Conservation (phyloP, 2,797 vertebrate genomes). For the Eospalax fontanierii region DNA sequence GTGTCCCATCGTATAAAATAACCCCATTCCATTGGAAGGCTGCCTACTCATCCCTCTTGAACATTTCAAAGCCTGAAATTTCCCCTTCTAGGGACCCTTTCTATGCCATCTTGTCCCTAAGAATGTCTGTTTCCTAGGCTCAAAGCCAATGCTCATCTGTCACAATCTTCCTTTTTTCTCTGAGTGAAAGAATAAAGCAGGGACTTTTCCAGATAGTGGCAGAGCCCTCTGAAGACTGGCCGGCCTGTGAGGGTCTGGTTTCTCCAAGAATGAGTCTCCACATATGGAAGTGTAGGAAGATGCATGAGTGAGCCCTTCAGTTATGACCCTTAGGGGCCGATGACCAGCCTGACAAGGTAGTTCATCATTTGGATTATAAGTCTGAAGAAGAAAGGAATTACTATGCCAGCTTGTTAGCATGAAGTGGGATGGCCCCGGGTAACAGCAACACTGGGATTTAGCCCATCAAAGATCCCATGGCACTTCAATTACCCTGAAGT, state of each 20-base stretch:
- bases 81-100: neutral
- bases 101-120: neutral
- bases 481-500: neutral
- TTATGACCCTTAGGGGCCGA: too few species aligned
- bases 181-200: neutral
- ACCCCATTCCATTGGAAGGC: neutral
- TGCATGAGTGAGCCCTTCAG: neutral
- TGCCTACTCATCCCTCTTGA: neutral
- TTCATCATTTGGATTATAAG: neutral
- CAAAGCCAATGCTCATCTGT: neutral
- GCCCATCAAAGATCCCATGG: neutral
- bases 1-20: fast-evolving
- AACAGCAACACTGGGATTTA: neutral
- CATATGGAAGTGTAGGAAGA: neutral
- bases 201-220: too few species aligned
- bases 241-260: neutral
- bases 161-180: slow-evolving; percentile 13
- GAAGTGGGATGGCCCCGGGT: neutral
- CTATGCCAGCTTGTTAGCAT: fast-evolving
- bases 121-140: neutral
- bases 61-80: neutral
- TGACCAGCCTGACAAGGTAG: neutral
- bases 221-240: fast-evolving
- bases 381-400: neutral
- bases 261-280: neutral